Conservation (phyloP, 2,113 vertebrate species). For the Bufo bufo region DNA sequence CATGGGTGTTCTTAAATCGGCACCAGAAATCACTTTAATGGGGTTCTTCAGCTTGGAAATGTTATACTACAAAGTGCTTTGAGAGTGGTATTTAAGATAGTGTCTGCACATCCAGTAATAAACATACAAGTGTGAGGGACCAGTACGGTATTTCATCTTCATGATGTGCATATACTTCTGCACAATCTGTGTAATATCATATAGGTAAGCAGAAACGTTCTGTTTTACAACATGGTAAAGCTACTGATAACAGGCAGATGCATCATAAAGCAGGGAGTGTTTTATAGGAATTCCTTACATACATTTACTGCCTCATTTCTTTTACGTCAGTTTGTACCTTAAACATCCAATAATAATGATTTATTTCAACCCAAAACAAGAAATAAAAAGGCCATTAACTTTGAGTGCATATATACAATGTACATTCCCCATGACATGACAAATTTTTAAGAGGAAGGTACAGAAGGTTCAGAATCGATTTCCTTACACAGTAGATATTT, state of each 20-base stretch:
- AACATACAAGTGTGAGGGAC: neutral
- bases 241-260: neutral
- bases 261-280: conserved; percentile 7
- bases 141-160: neutral
- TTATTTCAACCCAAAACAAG: neutral
- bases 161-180: neutral
- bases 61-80: neutral
- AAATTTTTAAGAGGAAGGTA: neutral
- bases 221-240: neutral
- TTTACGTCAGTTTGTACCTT: neutral
- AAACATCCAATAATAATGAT: conserved; percentile 13
- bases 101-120: too few species aligned
- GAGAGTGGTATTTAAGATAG: neutral
- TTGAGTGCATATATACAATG: neutral
- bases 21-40: neutral
- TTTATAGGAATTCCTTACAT: conserved; percentile 23
- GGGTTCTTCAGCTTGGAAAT: neutral
- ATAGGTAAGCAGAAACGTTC: neutral
- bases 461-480: too few species aligned
- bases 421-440: neutral
- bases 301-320: neutral
- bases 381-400: conserved; percentile 1
- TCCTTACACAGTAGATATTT: too few species aligned
- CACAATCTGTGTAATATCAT: neutral
- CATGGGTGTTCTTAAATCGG: neutral